Evolutionary conservation across 2,888 invertebrate genomes (phyloP).

Genomic region (Yponomeuta evonymella): DNA sequence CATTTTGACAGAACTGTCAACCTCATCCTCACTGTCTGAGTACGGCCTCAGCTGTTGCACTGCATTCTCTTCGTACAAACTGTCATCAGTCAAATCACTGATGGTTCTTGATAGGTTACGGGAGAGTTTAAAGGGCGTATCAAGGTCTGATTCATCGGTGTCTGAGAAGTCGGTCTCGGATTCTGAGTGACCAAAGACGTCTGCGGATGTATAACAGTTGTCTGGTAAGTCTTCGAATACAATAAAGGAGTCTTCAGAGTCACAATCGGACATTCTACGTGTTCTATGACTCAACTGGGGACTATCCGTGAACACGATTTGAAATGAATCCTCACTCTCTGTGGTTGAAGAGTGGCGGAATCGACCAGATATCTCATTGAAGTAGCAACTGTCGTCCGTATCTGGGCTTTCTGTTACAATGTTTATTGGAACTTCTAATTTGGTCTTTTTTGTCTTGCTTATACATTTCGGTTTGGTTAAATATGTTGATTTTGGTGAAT

Average conservation of each 20-base stretch:
- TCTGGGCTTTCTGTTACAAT: neutral
- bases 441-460: neutral
- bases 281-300: constrained; percentile 27
- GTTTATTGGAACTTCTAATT: neutral
- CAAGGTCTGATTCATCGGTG: constrained; percentile 38
- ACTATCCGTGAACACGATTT: constrained; percentile 60
- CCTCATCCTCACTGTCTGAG: constrained; percentile 42
- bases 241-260: constrained; percentile 78
- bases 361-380: constrained; percentile 57
- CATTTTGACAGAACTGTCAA: constrained; percentile 46
- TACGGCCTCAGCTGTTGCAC: neutral
- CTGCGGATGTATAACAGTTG: constrained; percentile 56
- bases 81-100: constrained; percentile 56
- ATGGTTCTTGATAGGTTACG: constrained; percentile 50
- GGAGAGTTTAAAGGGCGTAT: constrained; percentile 30
- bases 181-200: constrained; percentile 48
- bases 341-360: constrained; percentile 46
- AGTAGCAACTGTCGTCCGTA: constrained; percentile 28
- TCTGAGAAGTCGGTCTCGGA: constrained; percentile 29
- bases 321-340: constrained; percentile 63
- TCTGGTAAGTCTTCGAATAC: constrained; percentile 64
- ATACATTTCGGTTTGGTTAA: neutral
- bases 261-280: constrained; percentile 63
- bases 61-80: constrained; percentile 40
- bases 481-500: constrained; percentile 29